phyloP scores from a whole-genome alignment of 1,140 invertebrate genomes.

The Proctacanthus coquilletti region DNA sequence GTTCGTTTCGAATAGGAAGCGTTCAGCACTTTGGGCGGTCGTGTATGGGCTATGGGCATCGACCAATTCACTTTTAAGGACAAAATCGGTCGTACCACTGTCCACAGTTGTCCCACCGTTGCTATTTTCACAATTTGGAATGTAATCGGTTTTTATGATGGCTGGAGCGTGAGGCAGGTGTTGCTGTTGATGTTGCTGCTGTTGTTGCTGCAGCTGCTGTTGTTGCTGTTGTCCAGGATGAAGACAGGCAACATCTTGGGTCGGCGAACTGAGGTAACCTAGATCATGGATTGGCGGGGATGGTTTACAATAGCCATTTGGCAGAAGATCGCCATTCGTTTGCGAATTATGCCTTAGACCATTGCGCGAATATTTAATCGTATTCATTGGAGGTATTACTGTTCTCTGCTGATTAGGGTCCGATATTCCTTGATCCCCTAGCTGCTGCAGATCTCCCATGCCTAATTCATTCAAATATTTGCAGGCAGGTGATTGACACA shows the following conservation, averaged over 20 bases:
- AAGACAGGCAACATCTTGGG: conserved; percentile 13
- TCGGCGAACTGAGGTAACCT: conserved; percentile 20
- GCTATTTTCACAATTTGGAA: conserved; percentile 13
- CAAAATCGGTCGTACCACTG: conserved; percentile 20
- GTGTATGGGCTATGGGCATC: conserved; percentile 28
- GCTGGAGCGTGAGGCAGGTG: conserved; percentile 1
- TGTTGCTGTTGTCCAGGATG: conserved; percentile 3
- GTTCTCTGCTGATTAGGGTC: conserved; percentile 13
- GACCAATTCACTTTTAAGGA: conserved; percentile 23
- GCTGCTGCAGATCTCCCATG: conserved; percentile 8
- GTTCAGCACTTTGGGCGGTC: conserved; percentile 22
- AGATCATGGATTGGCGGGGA: conserved; percentile 24
- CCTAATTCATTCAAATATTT: conserved; percentile 22
- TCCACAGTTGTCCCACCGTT: conserved; percentile 9
- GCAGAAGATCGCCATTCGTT: conserved; percentile 10
- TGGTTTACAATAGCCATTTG: conserved; percentile 26
- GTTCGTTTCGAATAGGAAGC: conserved; percentile 23
- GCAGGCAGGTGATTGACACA: conserved; percentile 20
- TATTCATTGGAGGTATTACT: conserved; percentile 26
- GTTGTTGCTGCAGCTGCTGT: conserved; percentile 2
- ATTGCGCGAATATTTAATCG: conserved; percentile 24
- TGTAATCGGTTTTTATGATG: conserved; percentile 10
- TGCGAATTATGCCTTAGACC: not conserved
- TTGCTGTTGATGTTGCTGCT: conserved; percentile 8
- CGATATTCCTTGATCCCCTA: no score